Base-by-base conservation (phyloP, 2,888 invertebrate species). In the Calameuta filiformis region DNA sequence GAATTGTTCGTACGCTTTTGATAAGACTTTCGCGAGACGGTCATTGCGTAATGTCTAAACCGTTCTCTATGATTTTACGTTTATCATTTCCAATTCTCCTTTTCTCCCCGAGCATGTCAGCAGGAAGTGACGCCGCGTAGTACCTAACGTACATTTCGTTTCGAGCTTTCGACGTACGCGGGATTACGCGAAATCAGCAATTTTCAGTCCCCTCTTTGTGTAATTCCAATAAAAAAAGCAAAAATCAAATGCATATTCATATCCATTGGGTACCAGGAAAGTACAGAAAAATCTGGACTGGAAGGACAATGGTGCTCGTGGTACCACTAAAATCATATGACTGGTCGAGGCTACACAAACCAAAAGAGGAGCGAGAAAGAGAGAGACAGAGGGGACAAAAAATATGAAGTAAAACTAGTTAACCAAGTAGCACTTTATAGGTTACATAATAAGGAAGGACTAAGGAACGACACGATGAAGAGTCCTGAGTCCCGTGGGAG, bases 401-500 rank as follows among this genome's bases (percentile, higher is more conserved):
- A 75, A 12, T 71, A 12, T 12, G 71, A 31, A 33, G 9, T 12
- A 33, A 71, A 33, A 31, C 31, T 15, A 71, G 71, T 31, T 78
- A 78, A 75, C 68, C 68, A 74, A 78, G 68, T 75, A 73, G 37
- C 40, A 76, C 69, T 73, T 33, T 56, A 73, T 34, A 35, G 23
- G 9, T 56, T 56, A 56, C 23, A 56, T 56, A 56, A 56, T 56
- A 56, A 1, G 56, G 9, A 56, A 56, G 23, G 23, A 56, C 23
- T 9, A 56, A 23, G 56, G 56, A 56, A 56, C 56, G 23, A 56
- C 40, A 23, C 40, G 40, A 56, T 56, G 40, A 56, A 71, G 71
- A 71, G 73, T 78, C 76, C 76, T 56, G 68, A 76, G 76, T 75
- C 76, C 71, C 76, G 76, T 35, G 80, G 81, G 82, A 85, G 87